Conservation (phyloP, 2,888 invertebrate species). For the Melanostoma scalare region DNA sequence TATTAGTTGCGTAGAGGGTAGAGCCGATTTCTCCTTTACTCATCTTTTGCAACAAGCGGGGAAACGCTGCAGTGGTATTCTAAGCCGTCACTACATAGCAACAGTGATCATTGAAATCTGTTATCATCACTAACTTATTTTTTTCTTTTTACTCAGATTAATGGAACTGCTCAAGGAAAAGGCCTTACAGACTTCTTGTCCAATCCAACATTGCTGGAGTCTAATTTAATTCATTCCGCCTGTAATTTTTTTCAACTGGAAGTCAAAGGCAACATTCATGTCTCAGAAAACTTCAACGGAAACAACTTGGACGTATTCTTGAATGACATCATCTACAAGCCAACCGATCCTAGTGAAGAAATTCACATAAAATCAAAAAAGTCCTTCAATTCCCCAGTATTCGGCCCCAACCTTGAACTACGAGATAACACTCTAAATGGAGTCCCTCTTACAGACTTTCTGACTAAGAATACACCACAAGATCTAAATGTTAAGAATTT, state of each 20-base stretch:
- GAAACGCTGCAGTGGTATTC: too few species aligned
- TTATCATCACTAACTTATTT: neutral
- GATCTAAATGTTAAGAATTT: constrained; percentile 80
- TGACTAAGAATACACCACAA: constrained; percentile 83
- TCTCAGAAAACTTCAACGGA: constrained; percentile 82
- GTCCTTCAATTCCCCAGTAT: constrained; percentile 81
- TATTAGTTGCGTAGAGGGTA: too few species aligned
- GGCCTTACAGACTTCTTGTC: constrained; percentile 80
- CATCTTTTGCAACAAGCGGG: too few species aligned
- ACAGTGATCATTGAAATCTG: too few species aligned
- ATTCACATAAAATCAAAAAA: constrained; percentile 82
- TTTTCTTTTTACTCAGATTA: constrained; percentile 79
- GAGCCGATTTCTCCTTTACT: too few species aligned
- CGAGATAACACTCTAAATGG: constrained; percentile 82
- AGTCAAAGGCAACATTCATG: constrained; percentile 82
- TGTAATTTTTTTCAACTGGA: constrained; percentile 83
- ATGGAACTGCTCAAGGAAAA: constrained; percentile 82
- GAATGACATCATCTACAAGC: constrained; percentile 82
- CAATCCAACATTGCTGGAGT: constrained; percentile 83
- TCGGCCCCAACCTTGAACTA: constrained; percentile 81
- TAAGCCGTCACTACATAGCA: too few species aligned
- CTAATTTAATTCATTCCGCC: constrained; percentile 80
- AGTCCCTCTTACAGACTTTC: constrained; percentile 81
- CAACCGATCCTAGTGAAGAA: constrained; percentile 78
- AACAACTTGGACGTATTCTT: constrained; percentile 80